Conservation (phyloP, 2,888 invertebrate genomes). For the Erpobdella octoculata region DNA sequence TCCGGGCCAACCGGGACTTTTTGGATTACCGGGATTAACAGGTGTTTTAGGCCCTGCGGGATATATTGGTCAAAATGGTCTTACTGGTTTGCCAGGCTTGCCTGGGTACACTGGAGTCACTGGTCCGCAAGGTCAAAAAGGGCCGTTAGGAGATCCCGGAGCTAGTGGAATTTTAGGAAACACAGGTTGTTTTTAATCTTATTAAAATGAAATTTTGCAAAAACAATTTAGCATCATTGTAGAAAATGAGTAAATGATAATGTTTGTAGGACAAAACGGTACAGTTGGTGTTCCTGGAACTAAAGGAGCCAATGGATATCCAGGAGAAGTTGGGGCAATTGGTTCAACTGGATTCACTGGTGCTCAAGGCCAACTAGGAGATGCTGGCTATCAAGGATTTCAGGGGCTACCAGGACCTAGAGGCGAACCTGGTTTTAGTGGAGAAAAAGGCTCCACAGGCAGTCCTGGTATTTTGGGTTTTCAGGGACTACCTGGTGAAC, state of each 20-base stretch:
- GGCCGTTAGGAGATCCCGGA: too few species aligned
- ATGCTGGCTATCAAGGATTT: conserved; percentile 20
- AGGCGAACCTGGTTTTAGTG: too few species aligned
- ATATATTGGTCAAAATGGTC: conserved; percentile 26
- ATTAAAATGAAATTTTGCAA: background rate
- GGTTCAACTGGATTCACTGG: conserved; percentile 5
- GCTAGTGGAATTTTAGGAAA: conserved; percentile 25
- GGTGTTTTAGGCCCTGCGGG: conserved; percentile 33
- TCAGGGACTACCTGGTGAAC: conserved; percentile 10
- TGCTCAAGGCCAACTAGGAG: conserved; percentile 20
- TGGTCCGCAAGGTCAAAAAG: conserved; percentile 30
- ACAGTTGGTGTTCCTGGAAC: background rate
- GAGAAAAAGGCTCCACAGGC: conserved; percentile 25
- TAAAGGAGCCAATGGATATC: conserved; percentile 25
- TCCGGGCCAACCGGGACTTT: conserved; percentile 3
- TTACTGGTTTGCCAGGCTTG: conserved; percentile 22
- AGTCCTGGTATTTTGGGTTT: conserved; percentile 12
- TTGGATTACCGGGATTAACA: background rate
- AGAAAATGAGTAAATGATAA: background rate
- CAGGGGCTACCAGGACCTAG: conserved; percentile 24
- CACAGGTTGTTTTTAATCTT: conserved; percentile 13
- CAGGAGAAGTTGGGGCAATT: conserved; percentile 2
- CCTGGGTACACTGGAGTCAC: conserved; percentile 33
- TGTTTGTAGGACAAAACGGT: background rate
- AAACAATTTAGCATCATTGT: background rate